A percentile compares a stretch with the other conserved stretches of the same genome.
These are phyloP conservation scores for Megathymus violae DNA, from an alignment of 1,140 invertebrate genomes.

Conservation along the genomic window DNA sequence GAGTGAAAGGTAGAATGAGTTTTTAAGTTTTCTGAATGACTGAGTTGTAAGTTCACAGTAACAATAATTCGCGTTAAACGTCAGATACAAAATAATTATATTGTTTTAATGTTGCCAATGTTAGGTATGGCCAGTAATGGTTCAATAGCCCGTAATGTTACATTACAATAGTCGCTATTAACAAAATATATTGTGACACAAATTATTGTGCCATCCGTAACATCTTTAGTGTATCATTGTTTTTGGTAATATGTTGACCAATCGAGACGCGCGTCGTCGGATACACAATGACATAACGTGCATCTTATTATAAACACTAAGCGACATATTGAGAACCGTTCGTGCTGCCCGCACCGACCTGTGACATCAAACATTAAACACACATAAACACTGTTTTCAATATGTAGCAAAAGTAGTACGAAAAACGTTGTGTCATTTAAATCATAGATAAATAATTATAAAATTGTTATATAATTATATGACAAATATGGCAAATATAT, in stretches of 20 bases:
- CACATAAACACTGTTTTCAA: constrained; percentile 49
- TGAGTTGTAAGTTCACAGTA: constrained; percentile 42
- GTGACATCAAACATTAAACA: background rate
- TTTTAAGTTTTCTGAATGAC: constrained; percentile 36
- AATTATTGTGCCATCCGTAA: constrained; percentile 74
- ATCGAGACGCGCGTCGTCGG: constrained; percentile 43
- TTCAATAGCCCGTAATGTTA: constrained; percentile 55
- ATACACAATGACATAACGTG: constrained; percentile 41
- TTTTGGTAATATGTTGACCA: constrained; percentile 50
- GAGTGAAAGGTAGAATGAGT: background rate
- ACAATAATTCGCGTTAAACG: constrained; percentile 30
- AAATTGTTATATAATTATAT: constrained; percentile 78
- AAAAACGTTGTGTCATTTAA: constrained; percentile 80
- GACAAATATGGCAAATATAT: constrained; percentile 77
- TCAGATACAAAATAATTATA: constrained; percentile 4
- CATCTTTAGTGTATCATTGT: constrained; percentile 40
- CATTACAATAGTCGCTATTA: constrained; percentile 47
- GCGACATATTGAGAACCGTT: constrained; percentile 52
- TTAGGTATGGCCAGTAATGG: constrained; percentile 67
- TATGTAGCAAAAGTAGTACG: constrained; percentile 60
- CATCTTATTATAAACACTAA: constrained; percentile 47
- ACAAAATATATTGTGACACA: constrained; percentile 59
- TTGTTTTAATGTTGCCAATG: constrained; percentile 62
- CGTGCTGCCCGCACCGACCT: constrained; percentile 18
- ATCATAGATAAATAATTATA: constrained; percentile 74